Base-by-base conservation (phyloP, 1,140 invertebrate species). In the Metaphire vulgaris region DNA sequence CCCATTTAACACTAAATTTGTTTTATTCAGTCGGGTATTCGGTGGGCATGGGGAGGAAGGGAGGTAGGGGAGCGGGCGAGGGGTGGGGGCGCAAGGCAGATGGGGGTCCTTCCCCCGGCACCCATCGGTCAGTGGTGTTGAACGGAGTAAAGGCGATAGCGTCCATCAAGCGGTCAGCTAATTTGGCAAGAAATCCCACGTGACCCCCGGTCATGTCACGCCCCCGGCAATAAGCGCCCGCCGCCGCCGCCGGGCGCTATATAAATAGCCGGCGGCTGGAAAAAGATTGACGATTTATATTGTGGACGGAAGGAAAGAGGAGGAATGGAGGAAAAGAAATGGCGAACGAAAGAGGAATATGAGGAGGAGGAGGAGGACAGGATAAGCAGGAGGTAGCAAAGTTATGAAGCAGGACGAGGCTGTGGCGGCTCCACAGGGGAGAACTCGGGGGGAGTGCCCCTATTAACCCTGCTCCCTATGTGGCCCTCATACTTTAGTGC, bases 101-200 rank as follows among this genome's bases (percentile, higher is more conserved):
- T n/a, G n/a, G n/a, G n/a, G n/a, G n/a, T n/a, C 41, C 6, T 21
- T 56, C 41, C 21, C 41, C 41, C 21, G 41, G 41, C 21, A 21
- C 6, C 41, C 41, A 56, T 56, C 41, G 41, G 41, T 56, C 41
- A 56, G 41, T 56, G 6, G 41, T 56, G 41, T 56, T 56, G 41
- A 56, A 56, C 41, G 41, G 41, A 56, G 6, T 6, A 12, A 6
- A 6, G 41, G 41, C 41, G 41, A 56, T 56, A 56, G 41, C 21
- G 41, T 56, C 41, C 41, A 56, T 56, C 41, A 56, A 12, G 6
- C 6, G 41, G 41, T 6, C 41, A 56, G 21, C 41, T 56, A 56
- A 56, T 56, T 56, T 56, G 41, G 41, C 41, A 56, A 56, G n/a
- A n/a, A n/a, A n/a, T n/a, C n/a, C n/a, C n/a, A 56, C 41, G 41